Conservation (phyloP, 2,888 invertebrate species). For the Prosapia bicincta region DNA sequence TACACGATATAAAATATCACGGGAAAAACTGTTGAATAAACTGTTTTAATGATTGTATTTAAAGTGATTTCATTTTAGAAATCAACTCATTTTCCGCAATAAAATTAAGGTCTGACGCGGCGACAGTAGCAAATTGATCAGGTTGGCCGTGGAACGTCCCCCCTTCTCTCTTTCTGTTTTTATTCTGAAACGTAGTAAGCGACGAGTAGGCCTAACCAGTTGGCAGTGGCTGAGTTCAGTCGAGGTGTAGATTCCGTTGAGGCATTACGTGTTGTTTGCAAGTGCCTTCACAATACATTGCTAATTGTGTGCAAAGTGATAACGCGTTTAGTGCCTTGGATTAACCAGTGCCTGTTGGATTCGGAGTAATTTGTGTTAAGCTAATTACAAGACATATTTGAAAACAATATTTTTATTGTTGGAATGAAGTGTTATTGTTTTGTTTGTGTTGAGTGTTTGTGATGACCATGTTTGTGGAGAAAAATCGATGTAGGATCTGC, state of each 20-base stretch:
- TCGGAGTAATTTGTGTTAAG: no score
- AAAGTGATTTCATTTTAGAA: no score
- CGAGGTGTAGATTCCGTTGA: neutral
- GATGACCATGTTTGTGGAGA: slow-evolving; percentile 21
- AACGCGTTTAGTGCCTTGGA: neutral
- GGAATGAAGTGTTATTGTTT: neutral
- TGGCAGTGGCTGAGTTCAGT: neutral
- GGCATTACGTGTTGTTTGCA: neutral
- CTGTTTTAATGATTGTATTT: no score
- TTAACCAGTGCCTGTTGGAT: neutral
- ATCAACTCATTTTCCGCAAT: no score
- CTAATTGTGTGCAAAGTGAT: neutral
- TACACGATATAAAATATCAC: no score
- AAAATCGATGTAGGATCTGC: slow-evolving; percentile 10
- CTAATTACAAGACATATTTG: no score
- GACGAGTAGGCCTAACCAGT: neutral
- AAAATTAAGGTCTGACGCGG: neutral
- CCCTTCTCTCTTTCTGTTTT: neutral
- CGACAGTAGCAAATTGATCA: neutral
- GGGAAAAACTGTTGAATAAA: no score
- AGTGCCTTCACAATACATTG: neutral
- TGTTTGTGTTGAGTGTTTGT: neutral
- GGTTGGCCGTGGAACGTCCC: neutral
- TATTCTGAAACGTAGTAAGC: neutral
- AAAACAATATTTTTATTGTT: no score